Evolutionary conservation across 2,113 vertebrate genomes (phyloP).

Genomic region (Marcusenius ussheri): DNA sequence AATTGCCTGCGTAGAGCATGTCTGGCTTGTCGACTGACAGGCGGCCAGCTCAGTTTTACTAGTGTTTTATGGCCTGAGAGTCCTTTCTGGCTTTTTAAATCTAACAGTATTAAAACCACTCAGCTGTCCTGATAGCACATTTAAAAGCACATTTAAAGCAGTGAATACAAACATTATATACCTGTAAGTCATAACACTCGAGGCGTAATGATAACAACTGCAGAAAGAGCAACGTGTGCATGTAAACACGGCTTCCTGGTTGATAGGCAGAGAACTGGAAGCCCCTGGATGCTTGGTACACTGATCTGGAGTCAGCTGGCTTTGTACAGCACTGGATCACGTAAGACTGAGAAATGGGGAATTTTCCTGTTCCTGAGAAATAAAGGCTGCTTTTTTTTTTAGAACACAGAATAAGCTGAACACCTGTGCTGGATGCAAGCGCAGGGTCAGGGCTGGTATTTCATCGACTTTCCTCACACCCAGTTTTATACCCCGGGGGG

Average conservation of each 20-base stretch:
- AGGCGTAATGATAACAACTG: background rate
- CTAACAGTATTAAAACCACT: background rate
- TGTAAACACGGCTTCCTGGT: background rate
- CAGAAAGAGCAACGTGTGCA: background rate
- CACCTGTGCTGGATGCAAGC: background rate
- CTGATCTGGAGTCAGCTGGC: slow-evolving; percentile 1
- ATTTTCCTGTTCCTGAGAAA: background rate
- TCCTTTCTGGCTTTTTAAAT: background rate
- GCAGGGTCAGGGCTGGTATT: background rate
- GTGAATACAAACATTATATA: background rate
- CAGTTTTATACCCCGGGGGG: background rate
- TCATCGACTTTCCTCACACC: background rate
- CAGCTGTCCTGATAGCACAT: background rate
- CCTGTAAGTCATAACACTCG: background rate
- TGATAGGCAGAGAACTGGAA: background rate
- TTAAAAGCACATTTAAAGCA: background rate
- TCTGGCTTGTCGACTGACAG: background rate
- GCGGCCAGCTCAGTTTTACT: background rate
- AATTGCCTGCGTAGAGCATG: background rate
- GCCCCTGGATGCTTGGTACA: background rate
- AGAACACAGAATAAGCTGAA: background rate
- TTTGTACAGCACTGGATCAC: background rate
- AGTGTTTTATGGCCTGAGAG: background rate
- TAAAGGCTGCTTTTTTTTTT: background rate
- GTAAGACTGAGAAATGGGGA: background rate